Percentiles rank a stretch among this genome's conserved stretches.
These are phyloP conservation scores for Polyergus mexicanus DNA, from an alignment of 1,140 invertebrate species.

Conservation along the genomic window DNA sequence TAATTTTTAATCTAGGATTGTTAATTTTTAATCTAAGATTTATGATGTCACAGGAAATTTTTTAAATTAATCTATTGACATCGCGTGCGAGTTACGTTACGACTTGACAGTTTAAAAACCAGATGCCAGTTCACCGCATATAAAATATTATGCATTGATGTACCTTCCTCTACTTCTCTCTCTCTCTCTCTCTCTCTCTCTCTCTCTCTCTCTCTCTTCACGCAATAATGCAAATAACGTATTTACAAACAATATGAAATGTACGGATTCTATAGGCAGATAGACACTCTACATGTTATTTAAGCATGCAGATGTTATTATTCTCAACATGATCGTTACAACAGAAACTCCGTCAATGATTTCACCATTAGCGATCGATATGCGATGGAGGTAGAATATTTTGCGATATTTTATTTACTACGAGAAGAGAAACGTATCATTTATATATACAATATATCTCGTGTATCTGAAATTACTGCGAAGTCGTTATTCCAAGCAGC, in stretches of 20 bases:
- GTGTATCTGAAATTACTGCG: background rate
- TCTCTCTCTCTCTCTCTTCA: no score
- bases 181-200: no score
- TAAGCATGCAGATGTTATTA: background rate
- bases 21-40: background rate
- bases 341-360: background rate
- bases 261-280: background rate
- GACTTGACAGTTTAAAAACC: background rate
- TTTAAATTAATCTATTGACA: background rate
- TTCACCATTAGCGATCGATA: background rate
- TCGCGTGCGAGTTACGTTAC: constrained; percentile 8
- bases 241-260: background rate
- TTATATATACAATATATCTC: background rate
- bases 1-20: background rate
- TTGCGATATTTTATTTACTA: background rate
- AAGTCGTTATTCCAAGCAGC: constrained; percentile 12
- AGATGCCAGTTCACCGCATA: background rate
- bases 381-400: background rate
- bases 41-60: background rate
- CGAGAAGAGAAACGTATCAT: background rate
- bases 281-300: background rate
- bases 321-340: background rate
- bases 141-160: constrained; percentile 35
- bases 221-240: constrained; percentile 8
- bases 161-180: background rate